Evolutionary conservation across 2,888 invertebrate species (phyloP), one percentile per base, ranked within the genome.

Genomic region (Amphipyra berbera): DNA sequence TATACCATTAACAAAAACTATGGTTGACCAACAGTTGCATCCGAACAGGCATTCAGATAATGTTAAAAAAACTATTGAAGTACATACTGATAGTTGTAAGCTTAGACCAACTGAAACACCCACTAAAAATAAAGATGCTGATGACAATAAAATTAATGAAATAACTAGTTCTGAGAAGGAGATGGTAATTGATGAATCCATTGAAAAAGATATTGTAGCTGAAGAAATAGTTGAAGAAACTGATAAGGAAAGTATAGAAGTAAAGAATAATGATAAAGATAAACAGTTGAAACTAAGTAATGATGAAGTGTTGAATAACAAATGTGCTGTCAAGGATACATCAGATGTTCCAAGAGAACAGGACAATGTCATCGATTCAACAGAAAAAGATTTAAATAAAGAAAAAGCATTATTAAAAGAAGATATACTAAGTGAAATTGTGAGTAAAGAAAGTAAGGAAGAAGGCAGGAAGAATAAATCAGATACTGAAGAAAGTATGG

Each of bases 11-110:
- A 94, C 94, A 30, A 95, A 95, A 81, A 93, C 90, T 1, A 94
- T 94, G 94, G 93, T 95, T 4, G 90, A 95, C 56, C 88, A 88
- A 75, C 94, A 94, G 42, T 72, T 95, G 56, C 92, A 94, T 66
- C 93, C 95, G 9, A 94, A 81, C 60, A 86, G 94, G 64, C 91
- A 94, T 82, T 91, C 92, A 40, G 94, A 94, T 72, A 93, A 91
- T 82, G 83, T 90, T 6, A 94, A 93, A 69, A 93, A 94, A 76
- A 94, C 91, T 8, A 94, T 95, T 73, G 95, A 95, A 84, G 93
- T 94, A 13, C 92, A 93, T 58, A 94, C 94, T 54, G 94, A 94
- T 61, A 86, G 64, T 76, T 82, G 76, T 54, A 92, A 90, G 65
- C 88, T 82, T 60, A 90, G 82, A 79, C 44, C 71, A 45, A 56